Conservation (phyloP, 2,888 invertebrate genomes). For the Drosophila paranaensis region DNA sequence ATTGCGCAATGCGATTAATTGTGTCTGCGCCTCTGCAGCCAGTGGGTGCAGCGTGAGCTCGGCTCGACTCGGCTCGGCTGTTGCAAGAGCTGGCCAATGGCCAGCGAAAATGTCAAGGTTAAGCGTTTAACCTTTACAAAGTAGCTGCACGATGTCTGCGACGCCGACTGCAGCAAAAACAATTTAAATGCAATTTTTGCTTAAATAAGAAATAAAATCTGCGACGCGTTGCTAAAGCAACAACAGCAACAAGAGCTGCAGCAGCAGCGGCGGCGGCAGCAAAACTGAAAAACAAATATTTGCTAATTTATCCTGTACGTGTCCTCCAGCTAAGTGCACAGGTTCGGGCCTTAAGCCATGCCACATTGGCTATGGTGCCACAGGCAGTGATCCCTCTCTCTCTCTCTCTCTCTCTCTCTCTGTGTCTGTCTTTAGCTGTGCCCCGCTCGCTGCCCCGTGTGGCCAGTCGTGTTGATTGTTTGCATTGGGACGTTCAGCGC, state of each 20-base stretch:
- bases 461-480: conserved; percentile 77
- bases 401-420: background rate
- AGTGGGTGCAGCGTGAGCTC: conserved; percentile 4
- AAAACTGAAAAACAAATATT: conserved; percentile 76
- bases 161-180: conserved; percentile 49
- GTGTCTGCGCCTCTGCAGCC: conserved; percentile 13
- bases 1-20: conserved; percentile 71
- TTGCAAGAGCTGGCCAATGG: conserved; percentile 33
- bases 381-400: conserved; percentile 26
- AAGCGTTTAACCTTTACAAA: conserved; percentile 68
- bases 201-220: conserved; percentile 80
- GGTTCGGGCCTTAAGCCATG: conserved; percentile 60
- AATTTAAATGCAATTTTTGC: conserved; percentile 81
- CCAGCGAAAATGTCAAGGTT: conserved; percentile 77
- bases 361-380: conserved; percentile 54
- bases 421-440: background rate
- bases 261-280: conserved; percentile 25
- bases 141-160: conserved; percentile 48
- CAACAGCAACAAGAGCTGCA: conserved; percentile 32
- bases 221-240: conserved; percentile 40
- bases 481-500: conserved; percentile 74
- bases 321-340: conserved; percentile 80
- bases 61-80: background rate
- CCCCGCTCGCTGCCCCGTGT: conserved; percentile 35
- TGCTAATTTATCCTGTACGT: conserved; percentile 83